Evolutionary conservation across 37 sponge, comb jelly and placozoan genomes (phyloP), one percentile per base, ranked within the genome.

Genomic region (Chondrilla cf. caribensis): DNA sequence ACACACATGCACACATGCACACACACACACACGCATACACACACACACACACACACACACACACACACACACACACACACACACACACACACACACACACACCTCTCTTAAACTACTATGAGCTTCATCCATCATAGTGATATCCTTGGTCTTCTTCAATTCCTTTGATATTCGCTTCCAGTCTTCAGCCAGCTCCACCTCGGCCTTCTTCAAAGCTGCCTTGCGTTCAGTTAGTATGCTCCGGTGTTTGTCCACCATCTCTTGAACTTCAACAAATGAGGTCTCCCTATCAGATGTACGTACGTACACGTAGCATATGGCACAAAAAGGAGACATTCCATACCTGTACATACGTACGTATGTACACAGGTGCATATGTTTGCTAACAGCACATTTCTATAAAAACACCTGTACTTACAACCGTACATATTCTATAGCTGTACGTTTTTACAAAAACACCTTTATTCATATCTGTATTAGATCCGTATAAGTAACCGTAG

Each of bases 61-160:
- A n/a, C n/a, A n/a, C n/a, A n/a, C n/a, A 40, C 26, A 35, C 1
- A 38, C 47, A 40, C 15, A 31, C 51, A 7, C 25, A 47, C 77
- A 5, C 31, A 6, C 2, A 58, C 58, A 25, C 17, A 51, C 5
- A 51, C 24, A 54, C 36, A 7, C 41, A 54, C 75, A 8, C 40
- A 89, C 89, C 82, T 89, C 81, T 22, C 84, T 80, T n/a, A 89
- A 65, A 38, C 78, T 84, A 5, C 57, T 7, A 58, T 82, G 82
- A 17, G 84, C 77, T 1, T 81, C 82, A 17, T 81, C 47, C n/a
- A 84, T 36, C 11, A 68, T 47, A 18, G 0, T 55, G 21, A 58
- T 2, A 25, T 84, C 58, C 21, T 70, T 43, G 1, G 84, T 25
- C 21, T 60, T 28, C 66, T 79, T 73, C 32, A 71, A 60, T 0